Conservation (phyloP, 1,140 invertebrate genomes). For the Hypsibius dujardini region DNA sequence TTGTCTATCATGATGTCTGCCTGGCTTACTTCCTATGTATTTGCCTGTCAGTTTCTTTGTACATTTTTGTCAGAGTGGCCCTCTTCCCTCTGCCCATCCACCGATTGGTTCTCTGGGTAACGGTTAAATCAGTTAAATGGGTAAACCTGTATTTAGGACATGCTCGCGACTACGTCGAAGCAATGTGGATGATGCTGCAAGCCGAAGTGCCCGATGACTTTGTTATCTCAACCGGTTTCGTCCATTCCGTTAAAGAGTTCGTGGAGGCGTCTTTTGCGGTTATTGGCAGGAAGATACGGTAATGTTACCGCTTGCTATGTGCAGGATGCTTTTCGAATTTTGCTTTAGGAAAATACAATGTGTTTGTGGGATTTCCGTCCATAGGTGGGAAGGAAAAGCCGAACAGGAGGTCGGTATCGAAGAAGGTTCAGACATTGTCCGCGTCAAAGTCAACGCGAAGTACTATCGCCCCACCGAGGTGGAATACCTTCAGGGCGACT, state of each 20-base stretch:
- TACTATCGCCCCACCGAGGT: constrained; percentile 96
- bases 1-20: too few species aligned
- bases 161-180: constrained; percentile 96
- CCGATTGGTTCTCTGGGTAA: too few species aligned
- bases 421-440: constrained; percentile 52
- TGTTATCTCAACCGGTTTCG: constrained; percentile 88
- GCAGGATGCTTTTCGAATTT: neutral
- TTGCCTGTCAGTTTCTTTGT: too few species aligned
- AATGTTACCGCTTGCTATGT: constrained; percentile 13
- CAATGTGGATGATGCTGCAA: constrained; percentile 99
- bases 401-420: constrained; percentile 68
- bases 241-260: constrained; percentile 88
- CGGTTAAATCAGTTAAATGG: too few species aligned
- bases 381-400: constrained; percentile 63
- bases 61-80: too few species aligned
- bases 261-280: constrained; percentile 72
- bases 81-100: too few species aligned
- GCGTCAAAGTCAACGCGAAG: constrained; percentile 77
- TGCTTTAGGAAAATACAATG: neutral
- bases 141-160: constrained; percentile 36
- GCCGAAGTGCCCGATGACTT: constrained; percentile 77
- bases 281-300: constrained; percentile 42
- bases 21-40: too few species aligned
- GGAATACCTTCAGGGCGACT: constrained; percentile 70
- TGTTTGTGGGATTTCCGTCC: too few species aligned